Base-by-base conservation (phyloP, 1,140 invertebrate genomes). In the Drosophila neocordata region DNA sequence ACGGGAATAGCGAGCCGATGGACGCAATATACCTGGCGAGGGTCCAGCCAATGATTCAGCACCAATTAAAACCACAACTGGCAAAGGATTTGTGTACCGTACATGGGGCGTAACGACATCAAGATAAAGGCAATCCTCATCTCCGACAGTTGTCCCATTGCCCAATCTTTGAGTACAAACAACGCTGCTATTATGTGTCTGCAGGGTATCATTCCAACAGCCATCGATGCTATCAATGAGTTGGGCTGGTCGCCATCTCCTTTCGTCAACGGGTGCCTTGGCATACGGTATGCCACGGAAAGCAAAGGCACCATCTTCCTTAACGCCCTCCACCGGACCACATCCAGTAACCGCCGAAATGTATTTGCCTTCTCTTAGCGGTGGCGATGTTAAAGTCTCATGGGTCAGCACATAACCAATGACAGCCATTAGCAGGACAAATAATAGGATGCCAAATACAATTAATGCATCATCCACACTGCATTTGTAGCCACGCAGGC, bases 211-310 rank as follows among this genome's bases (percentile, higher is more conserved):
- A 73, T 95, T 96, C 96, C 96, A 97, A 87, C 97, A 98, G 59
- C 95, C 92, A 15, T 95, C 93, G 41, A 97, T 92, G 13, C 93
- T 92, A 34, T 94, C 92, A 1, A 96, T 90, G 3, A 94, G 92
- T 70, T 95, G 93, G 0, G 97, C 96, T 4, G 94, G 93, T 38
- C 94, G 94, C 94, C 96, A 98, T 65, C 97, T 93, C 20, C 93
- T 92, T 48, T 95, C 93, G 8, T 92, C 94, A 0, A 95, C 70
- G 0, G 97, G 97, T 9, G 96, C 95, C n/a, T 95, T 79, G 2
- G 97, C 97, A 90, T 97, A 98, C 0, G 97, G 97, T 55, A 98
- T 96, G 13, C 96, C 96, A 15, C 95, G 94, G 91, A 98, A 98
- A 1, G 95, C 95, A 75, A 95, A 95, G 1, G 94, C 95, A 11